Evolutionary conservation across 1,140 invertebrate genomes (phyloP).

Genomic region (Lasioglossum albipes): DNA sequence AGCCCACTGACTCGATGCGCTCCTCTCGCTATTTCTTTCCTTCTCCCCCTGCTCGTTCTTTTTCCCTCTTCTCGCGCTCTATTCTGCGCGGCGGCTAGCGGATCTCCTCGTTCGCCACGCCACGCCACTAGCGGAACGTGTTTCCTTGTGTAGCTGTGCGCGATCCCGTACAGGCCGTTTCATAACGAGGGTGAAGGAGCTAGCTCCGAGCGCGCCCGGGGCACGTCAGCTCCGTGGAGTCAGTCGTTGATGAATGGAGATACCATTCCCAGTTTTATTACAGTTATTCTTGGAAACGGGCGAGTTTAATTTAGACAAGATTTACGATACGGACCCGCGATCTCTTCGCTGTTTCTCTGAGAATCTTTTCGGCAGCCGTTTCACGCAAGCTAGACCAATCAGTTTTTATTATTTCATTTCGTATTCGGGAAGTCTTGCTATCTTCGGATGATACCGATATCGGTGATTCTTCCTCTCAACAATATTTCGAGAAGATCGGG

Average conservation of each 20-base stretch:
- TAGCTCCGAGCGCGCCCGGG: not conserved
- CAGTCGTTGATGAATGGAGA: not conserved
- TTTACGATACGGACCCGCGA: no score
- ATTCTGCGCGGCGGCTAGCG: constrained; percentile 31
- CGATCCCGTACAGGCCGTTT: not conserved
- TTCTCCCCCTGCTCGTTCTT: constrained; percentile 32
- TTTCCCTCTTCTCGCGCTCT: constrained; percentile 36
- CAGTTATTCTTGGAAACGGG: no score
- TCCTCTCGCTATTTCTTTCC: constrained; percentile 47
- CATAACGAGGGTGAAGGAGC: not conserved
- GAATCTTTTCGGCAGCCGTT: no score
- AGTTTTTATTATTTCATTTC: no score
- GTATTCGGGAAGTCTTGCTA: no score
- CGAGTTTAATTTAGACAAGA: no score
- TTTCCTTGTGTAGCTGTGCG: not conserved
- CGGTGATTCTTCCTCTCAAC: no score
- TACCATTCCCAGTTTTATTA: not conserved
- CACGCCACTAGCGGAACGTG: not conserved
- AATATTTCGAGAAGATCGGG: no score
- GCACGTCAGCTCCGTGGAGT: no score
- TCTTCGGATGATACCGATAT: no score
- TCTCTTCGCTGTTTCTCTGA: no score
- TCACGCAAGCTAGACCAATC: no score
- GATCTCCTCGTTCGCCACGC: constrained; percentile 33
- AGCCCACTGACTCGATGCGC: constrained; percentile 73